Evolutionary conservation across 2,113 vertebrate species (phyloP), one percentile per base, ranked within the genome.

Genomic region (Bucco capensis): DNA sequence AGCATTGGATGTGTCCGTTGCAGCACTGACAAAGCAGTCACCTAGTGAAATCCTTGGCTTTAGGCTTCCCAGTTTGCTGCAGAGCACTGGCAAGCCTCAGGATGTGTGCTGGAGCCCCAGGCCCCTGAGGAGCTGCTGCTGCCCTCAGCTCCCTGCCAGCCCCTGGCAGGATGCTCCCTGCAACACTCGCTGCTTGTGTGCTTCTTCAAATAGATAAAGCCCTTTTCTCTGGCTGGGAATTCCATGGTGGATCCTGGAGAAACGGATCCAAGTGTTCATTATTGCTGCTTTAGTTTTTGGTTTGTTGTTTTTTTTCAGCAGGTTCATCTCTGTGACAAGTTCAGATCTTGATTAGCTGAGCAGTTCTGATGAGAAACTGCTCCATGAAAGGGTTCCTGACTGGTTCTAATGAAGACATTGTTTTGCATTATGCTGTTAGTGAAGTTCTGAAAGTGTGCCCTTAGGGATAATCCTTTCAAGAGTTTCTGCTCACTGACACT

Each of bases 401-500:
- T 49, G 57, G 71, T 83, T 49, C 80, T 71, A 94, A 96, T 94
- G 84, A 97, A 83, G 93, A 93, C 64, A 65, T 54, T 89, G 44
- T 78, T 94, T 80, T 95, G 62, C 82, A 76, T 84, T 92, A 75
- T 77, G 90, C 56, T 89, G 50, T 79, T 95, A 56, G 80, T 89
- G 89, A 93, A 77, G 64, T 88, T 93, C 78, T 83, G 28, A 92
- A 94, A 80, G 27, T 67, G 58, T 51, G 69, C 81, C 73, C 77
- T 84, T 91, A 90, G 47, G 84, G 86, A 47, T 89, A 83, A 69
- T 79, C n/a, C 94, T 94, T 96, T 58, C 88, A 89, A 89, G 57
- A 74, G 51, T 88, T 82, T 91, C 65, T 94, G 46, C 86, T 96
- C 95, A 96, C 94, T 95, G 89, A 81, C 64, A 85, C 70, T 92